Percentiles rank a stretch among this genome's conserved stretches.
phyloP scores from a whole-genome alignment of 2,113 vertebrate species.

The Merops nubicus region DNA sequence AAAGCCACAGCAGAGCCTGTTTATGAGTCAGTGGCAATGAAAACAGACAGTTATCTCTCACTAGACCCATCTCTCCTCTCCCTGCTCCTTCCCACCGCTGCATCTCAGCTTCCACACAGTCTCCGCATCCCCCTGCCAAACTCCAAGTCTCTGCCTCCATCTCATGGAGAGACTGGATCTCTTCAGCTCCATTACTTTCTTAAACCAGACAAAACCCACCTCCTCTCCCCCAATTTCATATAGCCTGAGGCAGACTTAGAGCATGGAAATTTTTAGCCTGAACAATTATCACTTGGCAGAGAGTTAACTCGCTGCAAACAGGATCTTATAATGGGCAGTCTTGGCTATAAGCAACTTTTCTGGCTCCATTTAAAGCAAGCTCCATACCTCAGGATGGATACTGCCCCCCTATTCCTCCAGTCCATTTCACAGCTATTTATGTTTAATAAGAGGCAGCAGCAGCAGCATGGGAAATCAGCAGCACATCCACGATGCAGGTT shows the following conservation, averaged over 20 bases:
- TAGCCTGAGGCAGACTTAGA: conserved; percentile 9
- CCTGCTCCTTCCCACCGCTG: background rate
- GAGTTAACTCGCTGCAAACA: conserved; percentile 23
- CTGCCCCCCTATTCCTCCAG: background rate
- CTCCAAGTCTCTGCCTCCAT: conserved; percentile 65
- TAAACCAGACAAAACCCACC: background rate
- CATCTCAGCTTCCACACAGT: background rate
- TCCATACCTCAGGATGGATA: background rate
- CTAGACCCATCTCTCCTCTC: background rate
- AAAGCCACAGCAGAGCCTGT: background rate
- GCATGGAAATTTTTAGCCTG: conserved; percentile 56
- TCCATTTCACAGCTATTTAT: conserved; percentile 32
- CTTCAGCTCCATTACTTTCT: background rate
- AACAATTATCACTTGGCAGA: conserved; percentile 35
- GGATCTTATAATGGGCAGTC: conserved; percentile 4
- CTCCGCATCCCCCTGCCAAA: background rate
- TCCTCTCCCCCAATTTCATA: conserved; percentile 3
- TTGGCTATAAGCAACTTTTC: conserved; percentile 15
- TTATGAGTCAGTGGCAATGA: background rate
- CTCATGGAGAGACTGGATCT: conserved; percentile 58
- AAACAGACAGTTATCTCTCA: conserved; percentile 5
- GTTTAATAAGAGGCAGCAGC: conserved; percentile 33
- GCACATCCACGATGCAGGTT: background rate
- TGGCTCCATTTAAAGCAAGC: conserved; percentile 1
- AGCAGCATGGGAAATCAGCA: conserved; percentile 14